phyloP scores from a whole-genome alignment of 2,113 vertebrate genomes.

The Psittacara wagleri region DNA sequence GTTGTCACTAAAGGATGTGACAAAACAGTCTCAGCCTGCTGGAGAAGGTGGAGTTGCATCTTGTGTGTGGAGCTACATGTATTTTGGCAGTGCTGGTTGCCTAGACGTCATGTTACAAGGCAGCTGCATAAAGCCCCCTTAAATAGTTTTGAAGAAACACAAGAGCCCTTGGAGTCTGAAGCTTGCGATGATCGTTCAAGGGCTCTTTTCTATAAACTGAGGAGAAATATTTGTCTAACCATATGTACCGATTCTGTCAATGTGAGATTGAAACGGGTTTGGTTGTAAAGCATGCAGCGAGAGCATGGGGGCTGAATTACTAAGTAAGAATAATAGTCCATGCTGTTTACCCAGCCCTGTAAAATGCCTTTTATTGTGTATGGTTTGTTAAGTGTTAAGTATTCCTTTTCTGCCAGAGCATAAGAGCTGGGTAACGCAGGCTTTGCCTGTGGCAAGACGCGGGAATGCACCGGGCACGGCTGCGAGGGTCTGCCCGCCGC shows the following conservation, averaged over 20 bases:
- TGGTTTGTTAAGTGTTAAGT: no score
- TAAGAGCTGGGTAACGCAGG: rapidly evolving
- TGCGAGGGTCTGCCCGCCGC: no score
- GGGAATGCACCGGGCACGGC: rapidly evolving
- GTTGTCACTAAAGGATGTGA: not conserved
- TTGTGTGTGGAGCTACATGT: rapidly evolving
- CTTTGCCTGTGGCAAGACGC: rapidly evolving
- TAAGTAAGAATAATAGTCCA: rapidly evolving
- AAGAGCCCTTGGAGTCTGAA: not conserved
- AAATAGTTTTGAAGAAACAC: not conserved
- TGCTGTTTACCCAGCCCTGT: no score
- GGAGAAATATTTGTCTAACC: not conserved
- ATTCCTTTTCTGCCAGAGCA: not conserved
- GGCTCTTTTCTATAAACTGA: no score
- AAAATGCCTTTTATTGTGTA: rapidly evolving
- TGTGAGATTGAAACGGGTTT: rapidly evolving
- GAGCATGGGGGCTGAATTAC: no score
- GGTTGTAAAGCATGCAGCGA: rapidly evolving
- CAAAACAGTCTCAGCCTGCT: not conserved
- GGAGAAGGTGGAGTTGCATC: not conserved
- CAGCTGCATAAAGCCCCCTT: not conserved
- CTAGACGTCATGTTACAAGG: rapidly evolving
- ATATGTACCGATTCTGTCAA: rapidly evolving
- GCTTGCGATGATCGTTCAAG: rapidly evolving
- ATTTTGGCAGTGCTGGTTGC: not conserved